Percentiles rank a stretch among this genome's conserved stretches.
These are phyloP conservation scores for Gryon sp. DNA, from an alignment of 1,140 invertebrate genomes.

Conservation along the genomic window DNA sequence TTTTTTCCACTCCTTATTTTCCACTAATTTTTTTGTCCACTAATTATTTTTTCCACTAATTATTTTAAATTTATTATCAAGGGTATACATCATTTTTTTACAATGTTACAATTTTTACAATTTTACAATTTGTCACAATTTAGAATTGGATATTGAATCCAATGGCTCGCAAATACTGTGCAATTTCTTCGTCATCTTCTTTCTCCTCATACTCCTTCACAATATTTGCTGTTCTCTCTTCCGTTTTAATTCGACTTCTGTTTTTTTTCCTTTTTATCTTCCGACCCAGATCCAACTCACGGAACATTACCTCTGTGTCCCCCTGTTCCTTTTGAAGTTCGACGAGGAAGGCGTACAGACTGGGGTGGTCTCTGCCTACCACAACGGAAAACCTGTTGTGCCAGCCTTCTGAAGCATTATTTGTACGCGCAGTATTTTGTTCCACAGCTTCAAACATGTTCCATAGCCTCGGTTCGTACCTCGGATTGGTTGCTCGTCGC, in stretches of 20 bases:
- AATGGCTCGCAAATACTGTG: background rate
- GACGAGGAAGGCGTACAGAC: slow-evolving; percentile 8
- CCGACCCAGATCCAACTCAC: background rate
- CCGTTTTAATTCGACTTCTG: background rate
- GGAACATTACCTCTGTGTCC: background rate
- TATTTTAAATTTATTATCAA: too few relatives aligned
- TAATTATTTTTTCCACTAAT: too few relatives aligned
- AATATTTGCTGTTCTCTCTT: background rate
- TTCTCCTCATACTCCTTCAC: background rate
- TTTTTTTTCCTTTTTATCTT: background rate
- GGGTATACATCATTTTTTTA: background rate
- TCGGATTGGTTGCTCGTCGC: background rate
- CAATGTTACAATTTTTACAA: too few relatives aligned
- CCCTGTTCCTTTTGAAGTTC: slow-evolving; percentile 26
- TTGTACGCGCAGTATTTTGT: slow-evolving; percentile 1
- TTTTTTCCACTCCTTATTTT: background rate
- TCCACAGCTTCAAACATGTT: background rate
- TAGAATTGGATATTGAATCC: too few relatives aligned
- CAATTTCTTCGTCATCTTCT: background rate
- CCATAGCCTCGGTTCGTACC: background rate
- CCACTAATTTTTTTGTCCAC: background rate
- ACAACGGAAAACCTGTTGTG: slow-evolving; percentile 22
- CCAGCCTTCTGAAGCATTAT: slow-evolving; percentile 30
- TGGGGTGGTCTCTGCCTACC: slow-evolving; percentile 8
- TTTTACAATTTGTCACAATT: too few relatives aligned